Percentiles rank a stretch among this genome's conserved stretches.
These are phyloP conservation scores for Columba guinea DNA, from an alignment of 2,797 vertebrate genomes.

Conservation along the genomic window DNA sequence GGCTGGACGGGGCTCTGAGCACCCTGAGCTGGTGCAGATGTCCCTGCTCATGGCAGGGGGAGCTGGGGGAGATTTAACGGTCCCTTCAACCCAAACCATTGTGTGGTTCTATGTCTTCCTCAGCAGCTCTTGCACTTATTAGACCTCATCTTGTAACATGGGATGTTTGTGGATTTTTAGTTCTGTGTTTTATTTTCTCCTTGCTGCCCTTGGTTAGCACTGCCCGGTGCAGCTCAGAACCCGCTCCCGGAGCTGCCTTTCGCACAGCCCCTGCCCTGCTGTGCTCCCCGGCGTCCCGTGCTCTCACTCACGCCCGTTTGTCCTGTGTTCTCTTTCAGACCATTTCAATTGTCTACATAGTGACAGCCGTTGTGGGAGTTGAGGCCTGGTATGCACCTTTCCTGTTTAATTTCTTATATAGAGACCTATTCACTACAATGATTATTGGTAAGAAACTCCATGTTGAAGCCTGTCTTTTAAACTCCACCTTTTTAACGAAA, in stretches of 20 bases:
- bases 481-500: conserved; percentile 44
- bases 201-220: neutral
- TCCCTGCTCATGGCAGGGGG: too few relatives aligned
- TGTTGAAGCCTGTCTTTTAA: conserved; percentile 75
- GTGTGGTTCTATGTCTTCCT: neutral
- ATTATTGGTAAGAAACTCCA: conserved; percentile 90
- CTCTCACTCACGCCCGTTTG: conserved; percentile 11
- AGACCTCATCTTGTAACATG: fast-evolving
- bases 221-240: neutral
- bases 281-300: too few relatives aligned
- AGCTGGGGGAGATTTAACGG: too few relatives aligned
- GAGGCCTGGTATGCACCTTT: conserved; percentile 94
- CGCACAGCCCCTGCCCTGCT: too few relatives aligned
- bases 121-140: neutral
- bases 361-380: conserved; percentile 94
- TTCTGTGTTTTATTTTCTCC: neutral
- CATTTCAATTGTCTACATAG: conserved; percentile 94
- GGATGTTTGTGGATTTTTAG: neutral
- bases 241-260: too few relatives aligned
- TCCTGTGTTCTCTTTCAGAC: conserved; percentile 82
- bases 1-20: too few relatives aligned
- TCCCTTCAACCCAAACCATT: too few relatives aligned
- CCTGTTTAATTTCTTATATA: conserved; percentile 90
- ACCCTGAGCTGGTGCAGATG: too few relatives aligned
- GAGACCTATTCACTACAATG: conserved; percentile 96